These are phyloP conservation scores for Jacana jacana DNA, from an alignment of 2,113 vertebrate species.

Conservation along the genomic window DNA sequence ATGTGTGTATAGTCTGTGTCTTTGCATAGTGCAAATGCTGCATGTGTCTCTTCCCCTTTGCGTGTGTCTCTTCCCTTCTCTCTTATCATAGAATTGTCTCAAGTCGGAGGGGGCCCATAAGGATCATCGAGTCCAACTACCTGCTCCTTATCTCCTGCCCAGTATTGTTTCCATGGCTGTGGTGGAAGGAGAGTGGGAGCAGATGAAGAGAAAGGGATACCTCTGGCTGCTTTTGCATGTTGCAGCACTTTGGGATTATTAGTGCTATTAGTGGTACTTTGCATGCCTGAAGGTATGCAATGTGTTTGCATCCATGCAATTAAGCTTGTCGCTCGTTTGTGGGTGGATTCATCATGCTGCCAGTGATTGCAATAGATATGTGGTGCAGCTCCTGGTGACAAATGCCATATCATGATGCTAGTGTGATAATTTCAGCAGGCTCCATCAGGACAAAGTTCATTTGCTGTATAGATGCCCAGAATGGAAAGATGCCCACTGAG, in stretches of 20 bases:
- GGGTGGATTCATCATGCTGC: background rate
- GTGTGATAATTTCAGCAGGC: background rate
- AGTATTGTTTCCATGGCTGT: constrained; percentile 60
- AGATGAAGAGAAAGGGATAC: background rate
- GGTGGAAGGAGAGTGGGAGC: constrained; percentile 41
- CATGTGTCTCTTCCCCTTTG: background rate
- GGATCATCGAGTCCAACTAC: background rate
- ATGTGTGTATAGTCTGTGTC: accelerated
- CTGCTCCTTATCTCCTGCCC: constrained; percentile 44
- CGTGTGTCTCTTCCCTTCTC: background rate
- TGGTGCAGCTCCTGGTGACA: background rate
- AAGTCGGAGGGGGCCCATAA: background rate
- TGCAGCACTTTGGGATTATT: background rate
- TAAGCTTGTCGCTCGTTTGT: background rate
- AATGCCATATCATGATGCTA: background rate
- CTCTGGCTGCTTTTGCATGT: background rate
- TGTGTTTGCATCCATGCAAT: background rate
- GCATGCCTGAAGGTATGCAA: background rate
- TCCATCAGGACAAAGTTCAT: background rate
- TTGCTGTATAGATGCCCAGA: background rate
- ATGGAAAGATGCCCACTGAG: background rate
- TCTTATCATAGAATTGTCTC: constrained; percentile 20
- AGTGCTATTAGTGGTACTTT: background rate
- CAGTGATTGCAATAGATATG: background rate
- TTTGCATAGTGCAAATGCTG: background rate